Percentiles rank a stretch among this genome's conserved stretches.
Conservation (phyloP, 2,888 invertebrate genomes). For the Folsomia candida region DNA sequence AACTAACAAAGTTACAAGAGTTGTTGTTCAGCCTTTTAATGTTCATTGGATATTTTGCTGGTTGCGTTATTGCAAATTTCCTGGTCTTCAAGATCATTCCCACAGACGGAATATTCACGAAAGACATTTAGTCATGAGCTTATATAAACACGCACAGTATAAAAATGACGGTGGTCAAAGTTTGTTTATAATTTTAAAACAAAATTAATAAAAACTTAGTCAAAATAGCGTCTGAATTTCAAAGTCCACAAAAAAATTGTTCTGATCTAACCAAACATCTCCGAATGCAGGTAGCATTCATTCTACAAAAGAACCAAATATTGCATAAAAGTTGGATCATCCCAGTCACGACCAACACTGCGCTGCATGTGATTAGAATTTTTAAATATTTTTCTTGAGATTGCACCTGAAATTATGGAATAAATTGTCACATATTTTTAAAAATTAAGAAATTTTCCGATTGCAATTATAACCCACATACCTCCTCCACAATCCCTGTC, state of each 20-base stretch:
- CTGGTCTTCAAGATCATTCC: no score
- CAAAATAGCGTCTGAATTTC: no score
- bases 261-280: constrained; percentile 37
- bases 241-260: constrained; percentile 39
- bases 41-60: not conserved
- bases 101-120: no score
- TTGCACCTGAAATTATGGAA: constrained; percentile 22
- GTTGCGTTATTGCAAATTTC: not conserved
- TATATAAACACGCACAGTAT: no score
- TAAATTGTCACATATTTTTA: not conserved
- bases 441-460: not conserved
- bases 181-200: no score
- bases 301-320: constrained; percentile 42
- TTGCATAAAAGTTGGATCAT: constrained; percentile 40
- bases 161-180: no score
- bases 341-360: constrained; percentile 37
- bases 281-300: constrained; percentile 39
- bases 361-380: constrained; percentile 39
- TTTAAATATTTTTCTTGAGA: constrained; percentile 39
- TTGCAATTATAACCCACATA: not conserved
- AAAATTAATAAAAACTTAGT: no score
- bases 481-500: constrained; percentile 38
- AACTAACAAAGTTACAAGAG: not conserved
- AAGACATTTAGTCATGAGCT: no score
- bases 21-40: not conserved